Evolutionary conservation across 2,113 vertebrate genomes (phyloP), one percentile per base, ranked within the genome.

Genomic region (Periophthalmodon schlosseri): DNA sequence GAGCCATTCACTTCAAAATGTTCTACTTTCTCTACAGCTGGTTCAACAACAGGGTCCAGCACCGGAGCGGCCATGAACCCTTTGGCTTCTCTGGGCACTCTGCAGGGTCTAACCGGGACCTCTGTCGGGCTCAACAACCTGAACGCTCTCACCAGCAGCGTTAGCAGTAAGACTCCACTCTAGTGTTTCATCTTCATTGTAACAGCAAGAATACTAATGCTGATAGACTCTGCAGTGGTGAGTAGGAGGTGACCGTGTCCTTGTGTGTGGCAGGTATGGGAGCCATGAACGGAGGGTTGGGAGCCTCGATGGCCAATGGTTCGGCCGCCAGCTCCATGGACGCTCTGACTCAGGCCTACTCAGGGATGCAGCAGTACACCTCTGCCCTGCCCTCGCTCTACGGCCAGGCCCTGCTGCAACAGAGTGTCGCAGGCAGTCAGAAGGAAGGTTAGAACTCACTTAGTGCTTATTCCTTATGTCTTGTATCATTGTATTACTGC

Each of bases 291-390:
- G 97, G 97, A 89, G 97, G 96, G 92, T 94, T 99, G 88, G 96
- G 95, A 86, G 95, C 96, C 57, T 96, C 96, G 52, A 95, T 98
- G 96, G 96, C 95, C 89, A 99, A 99, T 18, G 96, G 96, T 72
- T 96, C 97, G 57, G 91, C 83, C 49, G 95, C 96, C 68, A 96
- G 96, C 91, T 97, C 97, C 67, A 97, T 99, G 97, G 97, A 99
- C 73, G 96, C 97, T 84, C 96, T 99, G 93, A 97, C 95, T 86
- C 97, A 99, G 95, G 97, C 97, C 89, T 99, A 98, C 96, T 99
- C 97, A 95, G 97, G 97, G 93, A 99, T 99, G 89, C 97, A 99
- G 95, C 97, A 99, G 96, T 99, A 99, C 44, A 96, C 97, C 3
- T 96, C 97, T 0, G 96, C 97, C 70, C 94, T 99, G 94, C 97